Base-by-base conservation (phyloP, 2,113 vertebrate species). In the Anser brachyrhynchus region DNA sequence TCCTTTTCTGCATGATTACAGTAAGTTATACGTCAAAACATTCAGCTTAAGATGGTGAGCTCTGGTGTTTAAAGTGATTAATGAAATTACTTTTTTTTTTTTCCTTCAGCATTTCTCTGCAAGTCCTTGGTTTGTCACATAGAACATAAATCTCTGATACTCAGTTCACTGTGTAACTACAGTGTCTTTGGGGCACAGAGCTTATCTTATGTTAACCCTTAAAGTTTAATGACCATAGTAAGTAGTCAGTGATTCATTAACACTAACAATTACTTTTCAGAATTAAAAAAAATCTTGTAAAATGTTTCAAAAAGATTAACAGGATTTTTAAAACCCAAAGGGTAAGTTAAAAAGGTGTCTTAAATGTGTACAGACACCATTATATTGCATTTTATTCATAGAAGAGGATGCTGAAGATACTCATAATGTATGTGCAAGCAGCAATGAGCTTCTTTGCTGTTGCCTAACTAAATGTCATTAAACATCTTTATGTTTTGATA, bases 301-400 rank as follows among this genome's bases (percentile, higher is more conserved):
- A 61, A 37, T 33, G 1, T 83, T 90, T 62, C 26, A 72, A 69
- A 88, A 65, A 5, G 7, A 35, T 6, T 2, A 84, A 39, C 0
- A 0, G 7, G 8, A 3, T 20, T 49, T 81, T 87, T 77, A 26
- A 39, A 76, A 22, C 10, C 41, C 10, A 35, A 25, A 11, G 11
- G 31, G 3, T 11, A 58, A 37, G 18, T 35, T 21, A 33, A 20
- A n/a, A 67, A 87, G 6, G 5, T 1, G 0, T 77, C 69, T 88
- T 46, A 57, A 65, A 91, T 17, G 13, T 46, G 12, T 54, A 19
- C 26, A 66, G 33, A 51, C 29, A 54, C 18, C 10, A 15, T 71
- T 83, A 29, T 23, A 66, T 70, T 91, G 62, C 8, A 18, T 81
- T 94, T 97, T 90, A 87, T 61, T 87, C 19, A 41, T 54, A 87